A percentile compares a stretch with the other conserved stretches of the same genome.
Conservation (phyloP, 92 coral and sea anemone genomes). For the Blastomussa wellsi region DNA sequence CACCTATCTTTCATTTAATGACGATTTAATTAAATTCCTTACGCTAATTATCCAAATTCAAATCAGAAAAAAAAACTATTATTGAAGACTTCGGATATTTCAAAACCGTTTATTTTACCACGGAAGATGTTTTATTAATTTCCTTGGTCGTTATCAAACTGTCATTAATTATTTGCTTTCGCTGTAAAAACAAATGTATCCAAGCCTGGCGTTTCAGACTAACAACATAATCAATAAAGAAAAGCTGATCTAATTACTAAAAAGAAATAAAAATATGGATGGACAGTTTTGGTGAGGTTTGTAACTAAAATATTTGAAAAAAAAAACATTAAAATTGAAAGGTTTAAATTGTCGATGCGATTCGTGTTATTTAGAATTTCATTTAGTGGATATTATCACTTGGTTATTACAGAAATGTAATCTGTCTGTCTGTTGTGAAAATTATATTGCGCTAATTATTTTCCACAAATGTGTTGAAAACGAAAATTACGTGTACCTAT, state of each 20-base stretch:
- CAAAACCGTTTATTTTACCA: conserved; percentile 10
- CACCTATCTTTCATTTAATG: not conserved
- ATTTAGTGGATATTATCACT: not conserved
- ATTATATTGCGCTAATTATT: not conserved
- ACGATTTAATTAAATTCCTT: not conserved
- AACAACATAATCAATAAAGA: not conserved
- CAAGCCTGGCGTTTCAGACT: not conserved
- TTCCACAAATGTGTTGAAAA: not conserved
- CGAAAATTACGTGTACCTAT: not conserved
- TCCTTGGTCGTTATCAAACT: not conserved
- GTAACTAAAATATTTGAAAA: not conserved
- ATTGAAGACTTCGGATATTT: conserved; percentile 6
- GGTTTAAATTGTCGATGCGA: not conserved
- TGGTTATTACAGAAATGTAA: not conserved
- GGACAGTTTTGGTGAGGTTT: not conserved
- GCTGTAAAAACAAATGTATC: conserved; percentile 10
- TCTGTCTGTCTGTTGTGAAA: not conserved
- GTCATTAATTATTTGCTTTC: conserved; percentile 5
- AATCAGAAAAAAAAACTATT: not conserved
- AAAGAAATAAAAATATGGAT: not conserved
- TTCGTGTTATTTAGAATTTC: not conserved
- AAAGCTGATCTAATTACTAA: not conserved
- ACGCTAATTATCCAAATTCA: not conserved
- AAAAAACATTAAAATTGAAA: not conserved
- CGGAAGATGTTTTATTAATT: conserved; percentile 20